phyloP scores from a whole-genome alignment of 2,888 invertebrate species.

The Trisateles emortualis region DNA sequence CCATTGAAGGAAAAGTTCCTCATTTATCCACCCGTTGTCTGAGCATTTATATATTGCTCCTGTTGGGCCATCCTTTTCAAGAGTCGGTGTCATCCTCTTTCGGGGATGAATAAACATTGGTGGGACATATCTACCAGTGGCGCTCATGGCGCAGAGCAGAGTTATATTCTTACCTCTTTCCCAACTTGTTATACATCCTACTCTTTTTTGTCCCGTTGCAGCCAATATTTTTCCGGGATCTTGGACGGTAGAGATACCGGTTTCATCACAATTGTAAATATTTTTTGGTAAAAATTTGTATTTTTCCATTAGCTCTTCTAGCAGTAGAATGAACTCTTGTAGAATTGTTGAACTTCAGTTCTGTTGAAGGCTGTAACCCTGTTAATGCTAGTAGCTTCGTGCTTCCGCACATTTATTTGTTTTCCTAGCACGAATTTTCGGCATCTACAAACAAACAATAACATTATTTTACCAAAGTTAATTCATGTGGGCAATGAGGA shows the following conservation, averaged over 20 bases:
- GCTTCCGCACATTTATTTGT: too few species aligned
- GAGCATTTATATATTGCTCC: slow-evolving; percentile 59
- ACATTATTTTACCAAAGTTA: too few species aligned
- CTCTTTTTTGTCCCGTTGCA: slow-evolving; percentile 63
- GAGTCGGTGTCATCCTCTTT: slow-evolving; percentile 60
- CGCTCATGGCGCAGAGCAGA: slow-evolving; percentile 66
- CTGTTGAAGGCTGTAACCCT: slow-evolving; percentile 52
- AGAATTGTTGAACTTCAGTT: slow-evolving; percentile 47
- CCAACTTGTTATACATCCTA: slow-evolving; percentile 65
- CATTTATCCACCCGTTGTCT: slow-evolving; percentile 57
- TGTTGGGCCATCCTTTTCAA: slow-evolving; percentile 67
- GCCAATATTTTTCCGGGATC: slow-evolving; percentile 63
- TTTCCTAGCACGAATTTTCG: too few species aligned
- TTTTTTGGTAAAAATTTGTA: slow-evolving; percentile 43
- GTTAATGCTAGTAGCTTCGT: slow-evolving; percentile 50
- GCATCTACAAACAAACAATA: too few species aligned
- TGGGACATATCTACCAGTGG: slow-evolving; percentile 65
- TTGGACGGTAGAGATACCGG: slow-evolving; percentile 67
- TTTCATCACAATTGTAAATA: slow-evolving; percentile 70
- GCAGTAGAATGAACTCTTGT: too few species aligned
- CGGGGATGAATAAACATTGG: slow-evolving; percentile 81
- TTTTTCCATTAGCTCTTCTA: slow-evolving; percentile 40
- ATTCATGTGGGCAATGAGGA: too few species aligned
- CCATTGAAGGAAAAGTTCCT: too few species aligned
- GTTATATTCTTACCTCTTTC: slow-evolving; percentile 67